These are phyloP conservation scores for Natator depressus DNA, from an alignment of 2,113 vertebrate genomes.

Conservation along the genomic window DNA sequence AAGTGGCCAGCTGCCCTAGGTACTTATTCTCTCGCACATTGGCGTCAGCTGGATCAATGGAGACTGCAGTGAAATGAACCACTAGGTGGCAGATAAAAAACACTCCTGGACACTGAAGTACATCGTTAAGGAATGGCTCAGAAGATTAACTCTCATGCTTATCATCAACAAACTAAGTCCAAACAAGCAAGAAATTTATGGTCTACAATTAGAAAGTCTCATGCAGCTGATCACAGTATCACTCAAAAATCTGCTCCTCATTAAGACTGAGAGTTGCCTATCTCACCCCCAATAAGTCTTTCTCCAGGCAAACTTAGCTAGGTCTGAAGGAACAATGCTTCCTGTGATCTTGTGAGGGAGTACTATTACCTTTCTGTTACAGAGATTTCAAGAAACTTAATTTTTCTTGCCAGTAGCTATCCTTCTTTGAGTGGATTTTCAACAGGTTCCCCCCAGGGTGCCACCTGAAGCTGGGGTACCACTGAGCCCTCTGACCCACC, in stretches of 20 bases:
- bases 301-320: not conserved
- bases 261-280: accelerated
- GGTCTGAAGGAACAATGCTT: not conserved
- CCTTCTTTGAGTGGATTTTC: not conserved
- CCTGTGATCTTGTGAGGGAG: not conserved
- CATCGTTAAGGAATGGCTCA: constrained; percentile 76
- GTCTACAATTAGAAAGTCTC: not conserved
- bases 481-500: too few species aligned
- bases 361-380: not conserved
- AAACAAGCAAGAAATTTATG: not conserved
- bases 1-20: constrained; percentile 84
- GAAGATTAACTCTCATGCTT: not conserved
- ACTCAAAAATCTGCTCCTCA: not conserved
- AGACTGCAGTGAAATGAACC: constrained; percentile 91
- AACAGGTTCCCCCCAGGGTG: too few species aligned
- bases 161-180: not conserved
- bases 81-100: constrained; percentile 89
- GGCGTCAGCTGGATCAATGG: constrained; percentile 92
- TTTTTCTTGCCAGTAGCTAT: constrained; percentile 27
- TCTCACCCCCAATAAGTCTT: not conserved
- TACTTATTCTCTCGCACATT: constrained; percentile 88
- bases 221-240: not conserved
- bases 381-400: not conserved
- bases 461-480: too few species aligned
- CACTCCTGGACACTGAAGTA: constrained; percentile 86